Evolutionary conservation across 2,113 vertebrate genomes (phyloP).

Genomic region (Telmatochromis brachygnathus): DNA sequence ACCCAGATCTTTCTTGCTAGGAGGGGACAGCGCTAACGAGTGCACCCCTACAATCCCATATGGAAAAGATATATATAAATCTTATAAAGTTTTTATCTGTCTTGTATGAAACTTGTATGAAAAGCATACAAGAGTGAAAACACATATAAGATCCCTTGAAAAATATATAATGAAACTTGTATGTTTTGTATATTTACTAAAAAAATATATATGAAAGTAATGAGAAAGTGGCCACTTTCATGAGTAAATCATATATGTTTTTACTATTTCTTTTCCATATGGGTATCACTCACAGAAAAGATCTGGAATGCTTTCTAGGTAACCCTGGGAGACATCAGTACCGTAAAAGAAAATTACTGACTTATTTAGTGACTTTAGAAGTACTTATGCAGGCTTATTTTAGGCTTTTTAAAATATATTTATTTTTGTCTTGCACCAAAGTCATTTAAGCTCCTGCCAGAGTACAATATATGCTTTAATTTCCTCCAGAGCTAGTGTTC

Average conservation of each 20-base stretch:
- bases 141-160: too few species aligned
- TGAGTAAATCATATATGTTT: too few species aligned
- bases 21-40: not conserved
- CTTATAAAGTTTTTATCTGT: too few species aligned
- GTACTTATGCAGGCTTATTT: not conserved
- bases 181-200: too few species aligned
- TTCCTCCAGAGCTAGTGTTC: not conserved
- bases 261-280: too few species aligned
- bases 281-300: not conserved
- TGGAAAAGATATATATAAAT: too few species aligned
- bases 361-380: not conserved
- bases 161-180: too few species aligned
- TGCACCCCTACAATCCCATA: not conserved
- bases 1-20: not conserved
- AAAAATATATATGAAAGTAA: rapidly evolving
- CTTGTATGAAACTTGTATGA: too few species aligned
- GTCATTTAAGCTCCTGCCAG: not conserved
- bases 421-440: not conserved
- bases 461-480: not conserved
- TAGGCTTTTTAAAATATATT: not conserved
- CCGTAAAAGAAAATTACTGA: not conserved
- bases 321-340: not conserved
- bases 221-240: too few species aligned
- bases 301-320: not conserved
- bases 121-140: too few species aligned